These are phyloP conservation scores for Chascanopsetta lugubris DNA, from an alignment of 2,113 vertebrate genomes.

Conservation along the genomic window DNA sequence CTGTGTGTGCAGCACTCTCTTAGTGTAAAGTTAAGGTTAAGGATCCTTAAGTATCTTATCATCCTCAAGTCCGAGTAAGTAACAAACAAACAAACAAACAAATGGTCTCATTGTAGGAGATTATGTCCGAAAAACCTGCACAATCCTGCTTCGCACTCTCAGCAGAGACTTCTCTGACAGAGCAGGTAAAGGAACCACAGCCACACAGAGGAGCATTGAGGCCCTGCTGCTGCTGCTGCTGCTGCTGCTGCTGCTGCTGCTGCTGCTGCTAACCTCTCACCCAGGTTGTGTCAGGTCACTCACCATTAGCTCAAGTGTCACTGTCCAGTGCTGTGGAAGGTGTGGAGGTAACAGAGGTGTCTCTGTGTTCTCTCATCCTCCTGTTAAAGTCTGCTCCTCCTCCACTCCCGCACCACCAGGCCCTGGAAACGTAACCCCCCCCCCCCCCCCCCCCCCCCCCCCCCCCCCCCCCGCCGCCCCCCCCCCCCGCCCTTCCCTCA, in stretches of 20 bases:
- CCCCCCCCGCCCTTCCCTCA: background rate
- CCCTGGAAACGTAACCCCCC: slow-evolving; percentile 2
- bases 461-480: background rate
- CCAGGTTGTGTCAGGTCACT: slow-evolving; percentile 14
- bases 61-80: too few species aligned
- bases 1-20: too few species aligned
- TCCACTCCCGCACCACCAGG: background rate
- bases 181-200: background rate
- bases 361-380: slow-evolving; percentile 41
- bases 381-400: slow-evolving; percentile 30
- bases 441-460: too few species aligned
- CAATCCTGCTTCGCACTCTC: too few species aligned
- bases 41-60: too few species aligned
- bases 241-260: background rate
- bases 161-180: background rate
- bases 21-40: too few species aligned
- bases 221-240: background rate
- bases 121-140: too few species aligned
- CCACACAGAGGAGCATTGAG: slow-evolving; percentile 11
- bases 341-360: slow-evolving; percentile 12
- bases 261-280: slow-evolving; percentile 2
- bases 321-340: background rate
- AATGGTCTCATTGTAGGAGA: too few species aligned
- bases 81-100: too few species aligned
- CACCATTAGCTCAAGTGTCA: slow-evolving; percentile 16